Evolutionary conservation across 2,888 invertebrate species (phyloP).

Genomic region (Hecatera dysodea): DNA sequence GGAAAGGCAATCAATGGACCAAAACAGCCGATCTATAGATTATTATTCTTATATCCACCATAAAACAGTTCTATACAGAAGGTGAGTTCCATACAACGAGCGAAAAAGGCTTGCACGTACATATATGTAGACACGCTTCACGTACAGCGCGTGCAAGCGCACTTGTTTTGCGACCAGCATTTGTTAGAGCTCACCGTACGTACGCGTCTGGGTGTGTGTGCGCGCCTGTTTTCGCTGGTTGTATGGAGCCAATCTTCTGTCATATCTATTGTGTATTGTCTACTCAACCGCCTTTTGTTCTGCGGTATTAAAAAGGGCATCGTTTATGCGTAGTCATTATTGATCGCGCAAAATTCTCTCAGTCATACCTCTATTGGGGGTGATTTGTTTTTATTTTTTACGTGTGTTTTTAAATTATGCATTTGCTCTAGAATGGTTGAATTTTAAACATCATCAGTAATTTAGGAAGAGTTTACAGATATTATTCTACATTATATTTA

Average conservation of each 20-base stretch:
- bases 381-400: slow-evolving; percentile 31
- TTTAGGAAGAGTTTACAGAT: background rate
- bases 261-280: background rate
- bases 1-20: slow-evolving; percentile 68
- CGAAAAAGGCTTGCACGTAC: background rate
- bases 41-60: slow-evolving; percentile 57
- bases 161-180: background rate
- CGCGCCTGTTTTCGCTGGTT: background rate
- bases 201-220: background rate
- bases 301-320: slow-evolving; percentile 57
- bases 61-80: background rate
- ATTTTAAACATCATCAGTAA: background rate
- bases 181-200: too few species aligned
- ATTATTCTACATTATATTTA: background rate
- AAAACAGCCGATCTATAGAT: slow-evolving; percentile 65
- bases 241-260: slow-evolving; percentile 13
- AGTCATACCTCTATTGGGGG: slow-evolving; percentile 55
- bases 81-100: background rate
- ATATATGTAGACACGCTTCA: background rate
- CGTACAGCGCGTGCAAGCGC: background rate
- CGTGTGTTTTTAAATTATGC: background rate
- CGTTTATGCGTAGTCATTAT: slow-evolving; percentile 64
- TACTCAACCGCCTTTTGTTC: slow-evolving; percentile 57
- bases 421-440: background rate
- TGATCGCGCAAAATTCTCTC: slow-evolving; percentile 55